Percentiles rank a stretch among this genome's conserved stretches.
Conservation (phyloP, 2,113 vertebrate species). For the Vulpes vulpes region DNA sequence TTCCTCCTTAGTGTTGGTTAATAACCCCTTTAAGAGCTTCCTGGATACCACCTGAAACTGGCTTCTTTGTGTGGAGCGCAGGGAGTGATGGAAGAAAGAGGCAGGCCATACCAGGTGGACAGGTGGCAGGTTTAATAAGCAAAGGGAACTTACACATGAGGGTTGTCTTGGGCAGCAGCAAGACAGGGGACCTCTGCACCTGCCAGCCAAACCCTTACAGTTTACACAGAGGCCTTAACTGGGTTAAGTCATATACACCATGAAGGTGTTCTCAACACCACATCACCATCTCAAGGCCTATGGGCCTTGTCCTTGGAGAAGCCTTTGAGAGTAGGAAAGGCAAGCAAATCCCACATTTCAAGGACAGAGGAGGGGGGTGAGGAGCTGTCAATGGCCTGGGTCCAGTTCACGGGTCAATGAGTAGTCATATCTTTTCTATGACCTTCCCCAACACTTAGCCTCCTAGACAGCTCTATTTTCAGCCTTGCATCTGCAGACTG, state of each 20-base stretch:
- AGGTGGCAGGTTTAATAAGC: not conserved
- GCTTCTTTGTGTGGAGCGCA: not conserved
- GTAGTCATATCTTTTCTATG: not conserved
- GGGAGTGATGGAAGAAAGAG: not conserved
- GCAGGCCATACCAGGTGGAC: not conserved
- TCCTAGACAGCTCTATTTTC: slow-evolving; percentile 31
- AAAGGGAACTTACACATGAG: not conserved
- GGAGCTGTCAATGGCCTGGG: not conserved
- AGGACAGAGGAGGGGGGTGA: not conserved
- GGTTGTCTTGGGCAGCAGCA: not conserved
- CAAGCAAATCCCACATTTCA: not conserved
- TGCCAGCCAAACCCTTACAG: not conserved
- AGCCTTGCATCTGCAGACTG: not conserved
- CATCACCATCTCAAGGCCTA: not conserved
- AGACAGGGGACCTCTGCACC: not conserved
- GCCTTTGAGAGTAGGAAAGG: not conserved
- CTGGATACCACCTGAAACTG: not conserved
- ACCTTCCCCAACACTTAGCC: not conserved
- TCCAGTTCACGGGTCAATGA: not conserved
- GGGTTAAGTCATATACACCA: not conserved
- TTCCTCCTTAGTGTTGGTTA: not conserved
- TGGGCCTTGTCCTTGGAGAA: not conserved
- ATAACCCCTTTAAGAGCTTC: not conserved
- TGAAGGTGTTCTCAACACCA: not conserved
- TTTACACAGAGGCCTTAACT: not conserved